Evolutionary conservation across 1,140 invertebrate species (phyloP).

Genomic region (Helicoverpa zea): DNA sequence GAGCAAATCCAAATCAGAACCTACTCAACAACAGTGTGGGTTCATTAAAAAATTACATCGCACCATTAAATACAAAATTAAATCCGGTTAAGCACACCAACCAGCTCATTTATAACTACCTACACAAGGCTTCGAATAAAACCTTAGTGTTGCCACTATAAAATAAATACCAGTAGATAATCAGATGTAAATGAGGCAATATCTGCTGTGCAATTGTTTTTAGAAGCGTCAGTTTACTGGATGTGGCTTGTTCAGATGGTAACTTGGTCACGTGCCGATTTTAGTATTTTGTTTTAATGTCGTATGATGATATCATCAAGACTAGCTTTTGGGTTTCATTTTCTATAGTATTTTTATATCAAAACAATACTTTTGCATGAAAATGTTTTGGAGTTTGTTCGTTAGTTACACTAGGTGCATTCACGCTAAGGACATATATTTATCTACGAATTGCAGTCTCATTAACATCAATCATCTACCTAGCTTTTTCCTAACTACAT

Average conservation of each 20-base stretch:
- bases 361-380: too few species aligned
- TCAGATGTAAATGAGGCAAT: conserved; percentile 57
- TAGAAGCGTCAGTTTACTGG: conserved; percentile 8
- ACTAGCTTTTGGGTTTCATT: too few species aligned
- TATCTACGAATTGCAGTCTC: too few species aligned
- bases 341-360: too few species aligned
- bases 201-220: conserved; percentile 47
- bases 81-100: not conserved
- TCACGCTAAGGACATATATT: too few species aligned
- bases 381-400: too few species aligned
- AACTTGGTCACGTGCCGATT: not conserved
- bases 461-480: too few species aligned
- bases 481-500: too few species aligned
- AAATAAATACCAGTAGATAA: conserved; percentile 46
- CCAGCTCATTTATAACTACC: conserved; percentile 40
- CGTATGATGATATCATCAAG: too few species aligned
- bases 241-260: not conserved
- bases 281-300: not conserved
- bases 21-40: too few species aligned
- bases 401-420: too few species aligned
- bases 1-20: too few species aligned
- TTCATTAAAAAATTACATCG: conserved; percentile 16
- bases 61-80: conserved; percentile 28
- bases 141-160: conserved; percentile 38
- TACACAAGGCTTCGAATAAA: conserved; percentile 39